Percentiles rank a stretch among this genome's conserved stretches.
phyloP scores from a whole-genome alignment of 2,888 invertebrate species.

The Drosophila emarginata region DNA sequence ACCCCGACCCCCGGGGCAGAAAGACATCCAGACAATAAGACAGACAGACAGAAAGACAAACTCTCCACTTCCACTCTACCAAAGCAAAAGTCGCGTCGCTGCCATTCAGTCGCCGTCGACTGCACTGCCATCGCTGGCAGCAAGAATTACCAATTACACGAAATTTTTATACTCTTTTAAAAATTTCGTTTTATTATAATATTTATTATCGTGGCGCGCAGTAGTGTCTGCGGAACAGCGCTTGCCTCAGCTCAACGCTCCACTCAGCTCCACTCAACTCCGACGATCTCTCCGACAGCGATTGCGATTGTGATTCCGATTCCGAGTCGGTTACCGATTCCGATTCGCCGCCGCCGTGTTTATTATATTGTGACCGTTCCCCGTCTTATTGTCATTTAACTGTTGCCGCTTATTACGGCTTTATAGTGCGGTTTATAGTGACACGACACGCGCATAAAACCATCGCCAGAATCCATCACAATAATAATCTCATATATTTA shows the following conservation, averaged over 20 bases:
- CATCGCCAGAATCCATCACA: conserved; percentile 23
- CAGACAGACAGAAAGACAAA: conserved; percentile 40
- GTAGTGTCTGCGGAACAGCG: conserved; percentile 81
- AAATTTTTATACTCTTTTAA: conserved; percentile 83
- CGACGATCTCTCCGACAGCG: conserved; percentile 33
- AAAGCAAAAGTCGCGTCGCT: conserved; percentile 32
- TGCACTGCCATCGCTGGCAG: conserved; percentile 63
- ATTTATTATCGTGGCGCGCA: conserved; percentile 83
- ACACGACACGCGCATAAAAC: conserved; percentile 46
- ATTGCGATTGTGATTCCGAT: conserved; percentile 41
- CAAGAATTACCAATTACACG: conserved; percentile 82
- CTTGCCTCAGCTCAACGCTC: conserved; percentile 47
- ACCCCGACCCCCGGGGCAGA: conserved; percentile 18
- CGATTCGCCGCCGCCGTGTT: conserved; percentile 51
- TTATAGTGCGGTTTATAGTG: conserved; percentile 57
- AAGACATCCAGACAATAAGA: not conserved
- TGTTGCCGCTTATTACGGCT: conserved; percentile 67
- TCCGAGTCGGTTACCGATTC: conserved; percentile 32
- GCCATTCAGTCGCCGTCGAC: conserved; percentile 51
- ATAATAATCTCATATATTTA: conserved; percentile 25
- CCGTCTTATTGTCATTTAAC: conserved; percentile 77
- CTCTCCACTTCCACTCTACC: conserved; percentile 41
- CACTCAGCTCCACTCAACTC: conserved; percentile 44
- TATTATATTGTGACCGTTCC: conserved; percentile 58
- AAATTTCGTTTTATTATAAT: conserved; percentile 83